Percentiles rank a stretch among this genome's conserved stretches.
These are phyloP conservation scores for Pantherophis guttatus DNA, from an alignment of 2,113 vertebrate species.

Conservation along the genomic window DNA sequence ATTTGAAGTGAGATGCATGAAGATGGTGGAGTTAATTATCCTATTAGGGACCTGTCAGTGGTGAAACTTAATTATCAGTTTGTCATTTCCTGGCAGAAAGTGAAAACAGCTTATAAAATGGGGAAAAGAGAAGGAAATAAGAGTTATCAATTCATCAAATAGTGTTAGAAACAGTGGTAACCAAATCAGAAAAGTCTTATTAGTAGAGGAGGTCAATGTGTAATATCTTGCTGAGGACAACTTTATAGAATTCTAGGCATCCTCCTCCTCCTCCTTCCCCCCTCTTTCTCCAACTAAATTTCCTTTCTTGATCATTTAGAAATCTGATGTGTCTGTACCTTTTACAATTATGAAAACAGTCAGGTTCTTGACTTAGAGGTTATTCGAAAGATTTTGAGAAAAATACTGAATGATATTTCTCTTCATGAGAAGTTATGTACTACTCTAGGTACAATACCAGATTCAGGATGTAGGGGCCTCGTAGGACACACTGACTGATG, in stretches of 20 bases:
- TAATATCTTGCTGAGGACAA: not conserved
- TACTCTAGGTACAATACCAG: not conserved
- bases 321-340: not conserved
- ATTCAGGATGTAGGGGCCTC: not conserved
- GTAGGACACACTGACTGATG: not conserved
- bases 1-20: not conserved
- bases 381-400: not conserved
- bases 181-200: not conserved
- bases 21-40: constrained; percentile 40
- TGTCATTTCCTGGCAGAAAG: constrained; percentile 43
- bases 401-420: not conserved
- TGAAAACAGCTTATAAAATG: constrained; percentile 41
- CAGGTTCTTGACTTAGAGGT: not conserved
- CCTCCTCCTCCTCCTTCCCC: too few species aligned
- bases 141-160: constrained; percentile 30
- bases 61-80: constrained; percentile 50
- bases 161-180: not conserved
- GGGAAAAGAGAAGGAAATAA: constrained; percentile 15
- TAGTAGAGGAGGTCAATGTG: not conserved
- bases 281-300: not conserved
- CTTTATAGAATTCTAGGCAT: not conserved
- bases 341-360: not conserved
- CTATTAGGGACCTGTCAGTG: constrained; percentile 18
- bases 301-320: not conserved
- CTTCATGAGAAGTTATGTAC: not conserved